Conservation (phyloP, 2,888 invertebrate species). For the Drosophila quasianomalipes region DNA sequence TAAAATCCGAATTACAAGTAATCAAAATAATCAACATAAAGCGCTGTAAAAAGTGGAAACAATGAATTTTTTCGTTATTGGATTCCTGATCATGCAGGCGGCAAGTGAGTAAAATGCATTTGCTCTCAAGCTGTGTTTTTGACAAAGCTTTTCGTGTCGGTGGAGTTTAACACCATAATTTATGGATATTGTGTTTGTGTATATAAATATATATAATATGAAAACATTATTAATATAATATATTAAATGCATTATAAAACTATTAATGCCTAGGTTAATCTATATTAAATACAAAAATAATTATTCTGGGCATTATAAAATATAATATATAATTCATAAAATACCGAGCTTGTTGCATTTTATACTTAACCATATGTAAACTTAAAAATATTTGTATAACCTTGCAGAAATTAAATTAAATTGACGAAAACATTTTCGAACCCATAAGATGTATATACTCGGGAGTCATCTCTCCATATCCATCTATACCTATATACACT, state of each 20-base stretch:
- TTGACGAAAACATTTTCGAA: background rate
- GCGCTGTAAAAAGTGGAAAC: constrained; percentile 42
- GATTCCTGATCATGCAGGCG: constrained; percentile 83
- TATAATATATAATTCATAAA: background rate
- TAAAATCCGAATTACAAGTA: constrained; percentile 13
- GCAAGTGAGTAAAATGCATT: constrained; percentile 78
- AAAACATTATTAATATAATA: background rate
- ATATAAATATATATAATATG: background rate
- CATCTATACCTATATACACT: background rate
- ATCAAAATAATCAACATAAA: constrained; percentile 35
- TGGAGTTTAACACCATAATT: constrained; percentile 15
- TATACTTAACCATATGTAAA: background rate
- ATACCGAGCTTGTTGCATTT: background rate
- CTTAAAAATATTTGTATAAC: background rate
- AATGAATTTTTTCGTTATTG: constrained; percentile 84
- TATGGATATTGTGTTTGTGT: constrained; percentile 5
- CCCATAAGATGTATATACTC: background rate
- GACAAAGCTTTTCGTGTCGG: constrained; percentile 36
- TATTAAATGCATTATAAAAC: background rate
- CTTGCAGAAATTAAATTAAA: background rate
- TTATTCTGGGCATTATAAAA: background rate
- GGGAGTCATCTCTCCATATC: background rate
- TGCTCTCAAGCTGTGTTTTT: constrained; percentile 1
- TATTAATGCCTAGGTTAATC: background rate
- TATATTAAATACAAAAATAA: background rate